Percentiles rank a stretch among this genome's conserved stretches.
Evolutionary conservation across 2,888 invertebrate genomes (phyloP).

Genomic region (Xanthia icteritia): DNA sequence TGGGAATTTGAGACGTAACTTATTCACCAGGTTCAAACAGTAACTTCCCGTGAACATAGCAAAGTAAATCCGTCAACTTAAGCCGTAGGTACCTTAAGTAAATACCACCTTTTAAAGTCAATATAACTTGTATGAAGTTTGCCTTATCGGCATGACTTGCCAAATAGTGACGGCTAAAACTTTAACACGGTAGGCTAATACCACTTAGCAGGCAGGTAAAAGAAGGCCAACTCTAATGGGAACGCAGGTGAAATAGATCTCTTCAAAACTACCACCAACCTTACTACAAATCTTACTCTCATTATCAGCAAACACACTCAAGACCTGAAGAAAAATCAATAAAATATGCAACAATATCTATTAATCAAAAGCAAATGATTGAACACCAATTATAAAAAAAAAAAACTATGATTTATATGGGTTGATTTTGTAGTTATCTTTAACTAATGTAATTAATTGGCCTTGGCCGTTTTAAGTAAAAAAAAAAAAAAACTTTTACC

Average conservation of each 20-base stretch:
- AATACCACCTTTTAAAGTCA: constrained; percentile 57
- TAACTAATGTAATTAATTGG: too few relatives aligned
- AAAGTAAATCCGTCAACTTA: constrained; percentile 21
- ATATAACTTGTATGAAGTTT: constrained; percentile 47
- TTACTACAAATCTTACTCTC: too few relatives aligned
- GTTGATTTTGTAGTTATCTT: too few relatives aligned
- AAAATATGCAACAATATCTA: too few relatives aligned
- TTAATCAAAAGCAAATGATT: too few relatives aligned
- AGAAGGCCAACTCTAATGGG: background rate
- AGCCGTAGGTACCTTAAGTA: constrained; percentile 34
- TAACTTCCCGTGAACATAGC: constrained; percentile 14
- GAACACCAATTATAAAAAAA: too few relatives aligned
- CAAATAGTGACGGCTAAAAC: constrained; percentile 36
- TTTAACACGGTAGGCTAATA: background rate
- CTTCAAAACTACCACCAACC: background rate
- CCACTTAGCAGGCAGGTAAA: background rate
- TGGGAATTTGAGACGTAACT: constrained; percentile 14
- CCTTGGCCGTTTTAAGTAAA: too few relatives aligned
- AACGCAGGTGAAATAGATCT: background rate
- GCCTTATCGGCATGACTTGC: constrained; percentile 35
- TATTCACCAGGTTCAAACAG: constrained; percentile 29
- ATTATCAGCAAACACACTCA: too few relatives aligned
- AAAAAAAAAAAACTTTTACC: too few relatives aligned
- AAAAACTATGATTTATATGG: too few relatives aligned
- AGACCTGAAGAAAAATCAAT: too few relatives aligned